Evolutionary conservation across 2,113 vertebrate genomes (phyloP).

Genomic region (human): DNA sequence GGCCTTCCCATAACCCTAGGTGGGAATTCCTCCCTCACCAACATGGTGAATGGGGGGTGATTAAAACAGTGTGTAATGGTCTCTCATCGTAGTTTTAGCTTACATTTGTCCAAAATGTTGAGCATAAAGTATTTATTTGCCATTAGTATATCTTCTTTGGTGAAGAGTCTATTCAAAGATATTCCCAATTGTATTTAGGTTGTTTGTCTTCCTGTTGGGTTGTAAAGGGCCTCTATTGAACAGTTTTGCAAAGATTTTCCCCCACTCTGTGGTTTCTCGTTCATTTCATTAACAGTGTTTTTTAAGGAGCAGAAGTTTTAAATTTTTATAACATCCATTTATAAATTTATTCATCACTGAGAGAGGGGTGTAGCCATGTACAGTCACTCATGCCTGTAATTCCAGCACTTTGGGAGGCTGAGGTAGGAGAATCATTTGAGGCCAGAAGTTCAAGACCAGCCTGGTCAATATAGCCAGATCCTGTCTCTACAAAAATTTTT

Average conservation of each 20-base stretch:
- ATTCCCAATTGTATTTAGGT: not conserved
- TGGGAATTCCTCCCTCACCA: not conserved
- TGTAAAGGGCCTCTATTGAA: not conserved
- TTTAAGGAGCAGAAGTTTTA: not conserved
- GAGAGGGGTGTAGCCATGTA: not conserved
- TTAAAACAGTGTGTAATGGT: not conserved
- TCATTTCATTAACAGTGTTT: not conserved
- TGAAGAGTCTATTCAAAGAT: not conserved
- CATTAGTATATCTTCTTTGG: not conserved
- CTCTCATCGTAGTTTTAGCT: not conserved
- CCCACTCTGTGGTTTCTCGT: not conserved
- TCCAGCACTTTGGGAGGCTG: too few relatives aligned
- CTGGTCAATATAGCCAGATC: too few relatives aligned
- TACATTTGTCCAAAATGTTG: not conserved
- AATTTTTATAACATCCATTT: not conserved
- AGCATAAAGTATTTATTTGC: not conserved
- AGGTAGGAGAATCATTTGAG: too few relatives aligned
- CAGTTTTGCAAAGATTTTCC: not conserved
- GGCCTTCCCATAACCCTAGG: not conserved
- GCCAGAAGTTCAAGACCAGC: too few relatives aligned
- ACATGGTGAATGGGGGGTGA: not conserved
- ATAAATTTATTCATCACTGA: not conserved
- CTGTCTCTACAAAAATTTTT: too few relatives aligned
- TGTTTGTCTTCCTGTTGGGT: not conserved
- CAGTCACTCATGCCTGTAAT: too few relatives aligned